Conservation (phyloP, 2,888 invertebrate species). For the Cylindroiulus punctatus region DNA sequence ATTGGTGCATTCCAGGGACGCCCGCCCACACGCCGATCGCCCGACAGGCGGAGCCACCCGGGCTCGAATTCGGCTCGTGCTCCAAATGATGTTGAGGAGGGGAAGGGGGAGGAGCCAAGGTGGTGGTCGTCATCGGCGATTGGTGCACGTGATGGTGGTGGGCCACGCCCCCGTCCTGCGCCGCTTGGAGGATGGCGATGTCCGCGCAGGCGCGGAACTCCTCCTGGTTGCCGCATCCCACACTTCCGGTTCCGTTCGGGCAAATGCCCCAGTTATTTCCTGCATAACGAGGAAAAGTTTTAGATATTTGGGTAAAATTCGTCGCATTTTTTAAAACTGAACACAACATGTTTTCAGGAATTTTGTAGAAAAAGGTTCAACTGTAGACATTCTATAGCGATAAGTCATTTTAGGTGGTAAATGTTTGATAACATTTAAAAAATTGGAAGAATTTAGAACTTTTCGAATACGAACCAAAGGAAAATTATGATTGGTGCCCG, state of each 20-base stretch:
- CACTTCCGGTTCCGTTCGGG: slow-evolving; percentile 58
- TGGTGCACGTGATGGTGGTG: neutral
- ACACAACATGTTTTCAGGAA: too few relatives aligned
- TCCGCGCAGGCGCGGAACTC: slow-evolving; percentile 61
- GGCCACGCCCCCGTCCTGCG: neutral
- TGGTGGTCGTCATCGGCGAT: neutral
- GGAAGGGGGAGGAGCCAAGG: neutral
- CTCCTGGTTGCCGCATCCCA: slow-evolving; percentile 61
- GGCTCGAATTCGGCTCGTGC: neutral
- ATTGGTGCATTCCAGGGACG: slow-evolving; percentile 35
- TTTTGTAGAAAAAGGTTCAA: too few relatives aligned
- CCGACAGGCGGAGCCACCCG: neutral
- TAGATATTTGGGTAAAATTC: neutral
- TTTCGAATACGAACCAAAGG: too few relatives aligned
- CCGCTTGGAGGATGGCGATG: slow-evolving; percentile 52
- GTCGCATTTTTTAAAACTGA: neutral
- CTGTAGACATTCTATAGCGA: too few relatives aligned
- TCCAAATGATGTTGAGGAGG: neutral
- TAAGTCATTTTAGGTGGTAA: too few relatives aligned
- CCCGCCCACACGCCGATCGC: slow-evolving; percentile 36
- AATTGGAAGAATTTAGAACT: too few relatives aligned
- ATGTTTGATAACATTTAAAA: too few relatives aligned
- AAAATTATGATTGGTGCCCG: too few relatives aligned
- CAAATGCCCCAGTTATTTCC: slow-evolving; percentile 62
- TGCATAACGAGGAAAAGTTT: neutral